A percentile compares a stretch with the other conserved stretches of the same genome.
phyloP scores from a whole-genome alignment of 2,888 invertebrate species.

The Hydropsyche betteni region DNA sequence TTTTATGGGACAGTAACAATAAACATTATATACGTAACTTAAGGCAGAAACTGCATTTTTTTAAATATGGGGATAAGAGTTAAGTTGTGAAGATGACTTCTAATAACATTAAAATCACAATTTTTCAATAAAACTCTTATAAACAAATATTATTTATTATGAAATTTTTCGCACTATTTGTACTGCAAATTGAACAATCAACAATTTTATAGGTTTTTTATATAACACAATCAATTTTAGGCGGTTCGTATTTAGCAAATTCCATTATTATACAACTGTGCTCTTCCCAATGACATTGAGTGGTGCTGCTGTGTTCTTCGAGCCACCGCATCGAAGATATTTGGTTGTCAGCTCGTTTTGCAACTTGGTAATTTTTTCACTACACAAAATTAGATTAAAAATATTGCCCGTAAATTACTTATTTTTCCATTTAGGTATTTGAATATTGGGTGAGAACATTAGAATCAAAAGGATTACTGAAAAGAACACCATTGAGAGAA shows the following conservation, averaged over 20 bases:
- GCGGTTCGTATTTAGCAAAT: conserved; percentile 61
- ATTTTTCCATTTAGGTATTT: conserved; percentile 59
- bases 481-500: conserved; percentile 60
- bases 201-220: conserved; percentile 10
- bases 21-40: no score
- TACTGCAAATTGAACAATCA: no score
- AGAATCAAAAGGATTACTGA: conserved; percentile 64
- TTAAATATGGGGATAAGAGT: no score
- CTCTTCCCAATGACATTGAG: conserved; percentile 63
- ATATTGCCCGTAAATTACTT: not conserved
- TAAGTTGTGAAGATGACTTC: no score
- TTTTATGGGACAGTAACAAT: no score
- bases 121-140: no score
- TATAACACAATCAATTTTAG: conserved; percentile 54
- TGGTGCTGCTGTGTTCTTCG: conserved; percentile 63
- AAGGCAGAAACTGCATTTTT: no score
- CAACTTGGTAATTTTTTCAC: conserved; percentile 60
- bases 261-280: conserved; percentile 64
- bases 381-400: not conserved
- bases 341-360: conserved; percentile 64
- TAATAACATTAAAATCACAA: no score
- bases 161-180: no score
- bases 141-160: no score
- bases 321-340: conserved; percentile 63
- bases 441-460: conserved; percentile 64